A percentile compares a stretch with the other conserved stretches of the same genome.
Evolutionary conservation across 2,113 vertebrate species (phyloP).

Genomic region (Cathartes aura): DNA sequence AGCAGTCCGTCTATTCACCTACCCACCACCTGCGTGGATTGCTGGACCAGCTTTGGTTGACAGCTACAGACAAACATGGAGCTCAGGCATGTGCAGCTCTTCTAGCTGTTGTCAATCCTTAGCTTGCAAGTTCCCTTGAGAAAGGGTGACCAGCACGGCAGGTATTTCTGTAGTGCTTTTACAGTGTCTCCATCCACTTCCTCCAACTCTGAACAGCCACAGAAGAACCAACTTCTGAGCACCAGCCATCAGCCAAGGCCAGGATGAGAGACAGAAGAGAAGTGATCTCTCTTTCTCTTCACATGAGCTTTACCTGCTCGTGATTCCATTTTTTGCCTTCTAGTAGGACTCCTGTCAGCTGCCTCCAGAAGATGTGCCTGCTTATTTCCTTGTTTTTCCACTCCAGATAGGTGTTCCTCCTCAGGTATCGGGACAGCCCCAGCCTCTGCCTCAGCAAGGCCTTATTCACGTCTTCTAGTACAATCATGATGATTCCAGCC

Average conservation of each 20-base stretch:
- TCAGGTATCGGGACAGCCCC: conserved; percentile 76
- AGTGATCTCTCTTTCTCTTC: not conserved
- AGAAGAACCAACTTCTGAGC: not conserved
- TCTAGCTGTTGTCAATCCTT: not conserved
- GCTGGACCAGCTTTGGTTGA: not conserved
- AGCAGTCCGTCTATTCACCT: not conserved
- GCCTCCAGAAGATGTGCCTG: conserved; percentile 75
- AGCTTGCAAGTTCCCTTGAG: not conserved
- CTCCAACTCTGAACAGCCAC: not conserved
- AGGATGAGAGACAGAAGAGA: not conserved
- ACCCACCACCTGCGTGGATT: not conserved
- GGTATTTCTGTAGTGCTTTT: not conserved
- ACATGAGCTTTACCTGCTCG: not conserved
- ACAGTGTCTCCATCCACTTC: not conserved
- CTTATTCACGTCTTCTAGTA: conserved; percentile 74
- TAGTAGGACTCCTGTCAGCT: conserved; percentile 72
- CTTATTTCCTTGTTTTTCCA: conserved; percentile 73
- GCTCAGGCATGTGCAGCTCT: not conserved
- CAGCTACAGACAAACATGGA: not conserved
- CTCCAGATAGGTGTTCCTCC: conserved; percentile 80
- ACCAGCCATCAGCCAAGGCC: not conserved
- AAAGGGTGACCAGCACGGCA: not conserved
- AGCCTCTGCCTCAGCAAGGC: conserved; percentile 66
- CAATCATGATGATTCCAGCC: conserved; percentile 74
- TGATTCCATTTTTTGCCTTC: conserved; percentile 49